Conservation (phyloP, 2,113 vertebrate genomes). For the Cettia cetti region DNA sequence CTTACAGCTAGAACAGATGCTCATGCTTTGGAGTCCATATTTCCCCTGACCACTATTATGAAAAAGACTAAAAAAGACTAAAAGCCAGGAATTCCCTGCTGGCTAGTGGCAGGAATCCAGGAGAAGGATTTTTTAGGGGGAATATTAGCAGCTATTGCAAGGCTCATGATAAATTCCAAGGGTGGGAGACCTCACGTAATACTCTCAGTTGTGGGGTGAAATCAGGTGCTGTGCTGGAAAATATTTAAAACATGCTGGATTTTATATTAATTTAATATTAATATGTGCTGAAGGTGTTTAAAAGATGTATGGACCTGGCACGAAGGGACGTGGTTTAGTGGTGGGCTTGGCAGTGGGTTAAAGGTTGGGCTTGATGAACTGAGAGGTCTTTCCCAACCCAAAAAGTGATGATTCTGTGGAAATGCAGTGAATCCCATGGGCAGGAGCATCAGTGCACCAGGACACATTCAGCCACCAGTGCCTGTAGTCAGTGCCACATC, state of each 20-base stretch:
- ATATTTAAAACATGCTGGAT: background rate
- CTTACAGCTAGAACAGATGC: background rate
- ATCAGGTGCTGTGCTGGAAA: background rate
- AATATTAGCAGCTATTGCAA: background rate
- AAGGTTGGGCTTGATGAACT: background rate
- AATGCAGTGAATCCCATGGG: fast-evolving
- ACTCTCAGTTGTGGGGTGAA: background rate
- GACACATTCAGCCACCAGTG: fast-evolving
- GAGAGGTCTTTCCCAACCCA: background rate
- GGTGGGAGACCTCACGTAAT: background rate
- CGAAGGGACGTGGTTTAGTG: background rate
- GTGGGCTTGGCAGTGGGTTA: background rate
- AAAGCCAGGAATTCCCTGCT: background rate
- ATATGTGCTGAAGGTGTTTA: background rate
- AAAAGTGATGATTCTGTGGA: background rate
- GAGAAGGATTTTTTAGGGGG: background rate
- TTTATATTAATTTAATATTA: background rate
- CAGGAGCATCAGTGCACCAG: background rate
- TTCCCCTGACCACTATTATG: background rate
- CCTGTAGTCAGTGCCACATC: background rate
- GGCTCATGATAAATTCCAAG: background rate
- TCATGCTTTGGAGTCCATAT: fast-evolving
- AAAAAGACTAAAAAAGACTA: background rate
- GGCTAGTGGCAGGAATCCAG: background rate
- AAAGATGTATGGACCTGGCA: background rate